Evolutionary conservation across 2,888 invertebrate genomes (phyloP).

Genomic region (Anaspis maculata): DNA sequence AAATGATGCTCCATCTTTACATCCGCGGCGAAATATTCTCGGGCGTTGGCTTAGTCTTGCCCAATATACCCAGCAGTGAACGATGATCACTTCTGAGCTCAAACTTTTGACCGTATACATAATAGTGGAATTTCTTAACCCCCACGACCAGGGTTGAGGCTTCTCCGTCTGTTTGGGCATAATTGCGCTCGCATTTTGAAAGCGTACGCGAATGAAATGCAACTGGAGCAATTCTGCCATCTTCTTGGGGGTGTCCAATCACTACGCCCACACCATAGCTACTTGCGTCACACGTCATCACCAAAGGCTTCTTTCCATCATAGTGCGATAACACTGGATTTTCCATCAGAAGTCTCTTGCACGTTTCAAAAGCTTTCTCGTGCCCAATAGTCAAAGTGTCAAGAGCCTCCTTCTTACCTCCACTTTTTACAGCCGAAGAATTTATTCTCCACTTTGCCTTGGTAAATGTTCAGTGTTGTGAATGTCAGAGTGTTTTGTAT

Average conservation of each 20-base stretch:
- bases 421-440: too few species aligned
- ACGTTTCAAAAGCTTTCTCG: constrained; percentile 20
- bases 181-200: neutral
- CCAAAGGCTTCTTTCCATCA: constrained; percentile 1
- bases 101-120: too few species aligned
- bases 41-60: too few species aligned
- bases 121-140: too few species aligned
- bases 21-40: too few species aligned
- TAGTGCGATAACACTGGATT: constrained; percentile 23
- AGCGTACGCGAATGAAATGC: constrained; percentile 1
- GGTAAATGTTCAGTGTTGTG: too few species aligned
- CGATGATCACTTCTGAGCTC: too few species aligned
- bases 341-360: constrained; percentile 23
- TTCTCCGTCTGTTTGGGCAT: neutral
- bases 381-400: constrained; percentile 27
- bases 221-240: neutral
- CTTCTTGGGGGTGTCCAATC: neutral
- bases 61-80: too few species aligned
- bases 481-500: too few species aligned
- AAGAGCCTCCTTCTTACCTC: too few species aligned
- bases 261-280: constrained; percentile 1
- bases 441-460: too few species aligned
- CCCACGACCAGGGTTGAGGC: constrained; percentile 6
- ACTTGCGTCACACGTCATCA: neutral
- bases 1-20: too few species aligned